Percentiles rank a stretch among this genome's conserved stretches.
phyloP scores from a whole-genome alignment of 2,888 invertebrate genomes.

The Athetis lepigone region DNA sequence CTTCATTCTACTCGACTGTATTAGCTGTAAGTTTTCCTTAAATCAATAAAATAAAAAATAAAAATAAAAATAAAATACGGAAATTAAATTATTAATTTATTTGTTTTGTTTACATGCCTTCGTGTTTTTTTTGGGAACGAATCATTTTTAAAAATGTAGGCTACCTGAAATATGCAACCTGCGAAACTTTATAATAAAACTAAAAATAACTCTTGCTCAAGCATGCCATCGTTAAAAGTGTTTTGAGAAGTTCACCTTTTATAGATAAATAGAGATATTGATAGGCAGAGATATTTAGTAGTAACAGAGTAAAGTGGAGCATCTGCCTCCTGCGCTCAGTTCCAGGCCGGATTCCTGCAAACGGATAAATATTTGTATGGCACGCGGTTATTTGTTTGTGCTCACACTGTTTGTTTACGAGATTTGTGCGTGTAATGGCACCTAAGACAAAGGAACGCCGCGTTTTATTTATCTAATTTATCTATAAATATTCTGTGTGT shows the following conservation, averaged over 20 bases:
- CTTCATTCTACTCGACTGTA: no score
- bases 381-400: slow-evolving; percentile 36
- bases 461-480: slow-evolving; percentile 40
- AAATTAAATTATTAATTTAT: no score
- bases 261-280: not conserved
- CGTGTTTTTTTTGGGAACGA: no score
- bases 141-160: no score
- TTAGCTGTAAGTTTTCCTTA: no score
- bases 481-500: slow-evolving; percentile 32
- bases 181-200: no score
- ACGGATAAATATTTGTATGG: slow-evolving; percentile 44
- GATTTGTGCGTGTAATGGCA: slow-evolving; percentile 44
- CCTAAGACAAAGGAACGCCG: slow-evolving; percentile 40
- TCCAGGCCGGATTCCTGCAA: slow-evolving; percentile 34
- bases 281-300: slow-evolving; percentile 26
- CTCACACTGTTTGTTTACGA: slow-evolving; percentile 33
- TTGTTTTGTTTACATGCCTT: no score
- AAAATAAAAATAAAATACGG: no score
- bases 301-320: slow-evolving; percentile 29
- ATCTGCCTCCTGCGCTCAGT: slow-evolving; percentile 19
- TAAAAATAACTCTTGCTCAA: no score
- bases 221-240: no score
- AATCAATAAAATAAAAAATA: no score
- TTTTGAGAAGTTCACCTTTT: not conserved
- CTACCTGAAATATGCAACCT: no score